phyloP scores from a whole-genome alignment of 2,113 vertebrate genomes.

The Coreoperca whiteheadi region DNA sequence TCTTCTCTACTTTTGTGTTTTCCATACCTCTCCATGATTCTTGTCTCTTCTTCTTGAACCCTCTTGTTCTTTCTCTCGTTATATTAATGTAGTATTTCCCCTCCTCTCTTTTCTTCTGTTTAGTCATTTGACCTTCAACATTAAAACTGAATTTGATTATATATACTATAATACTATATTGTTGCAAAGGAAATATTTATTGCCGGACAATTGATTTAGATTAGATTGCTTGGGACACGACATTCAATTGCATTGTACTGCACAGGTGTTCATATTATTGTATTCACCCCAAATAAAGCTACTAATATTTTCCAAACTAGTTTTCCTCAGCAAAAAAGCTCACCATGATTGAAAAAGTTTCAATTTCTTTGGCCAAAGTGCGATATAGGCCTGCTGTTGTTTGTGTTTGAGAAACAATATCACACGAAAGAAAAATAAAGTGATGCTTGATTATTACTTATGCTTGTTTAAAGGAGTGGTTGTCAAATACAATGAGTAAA shows the following conservation, averaged over 20 bases:
- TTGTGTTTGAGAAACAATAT: constrained; percentile 72
- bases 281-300: constrained; percentile 12
- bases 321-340: constrained; percentile 12
- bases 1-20: neutral
- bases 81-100: neutral
- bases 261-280: constrained; percentile 35
- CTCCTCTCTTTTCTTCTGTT: neutral
- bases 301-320: constrained; percentile 1
- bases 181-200: neutral
- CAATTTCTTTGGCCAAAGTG: constrained; percentile 32
- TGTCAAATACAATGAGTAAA: constrained; percentile 65
- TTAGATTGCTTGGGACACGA: too few species aligned
- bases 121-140: constrained; percentile 1
- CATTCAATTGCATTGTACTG: neutral
- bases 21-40: neutral
- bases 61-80: neutral
- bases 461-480: constrained; percentile 64
- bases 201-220: neutral
- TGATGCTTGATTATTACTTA: constrained; percentile 69
- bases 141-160: neutral
- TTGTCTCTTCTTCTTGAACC: neutral
- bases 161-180: neutral
- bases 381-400: constrained; percentile 68
- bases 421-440: constrained; percentile 63
- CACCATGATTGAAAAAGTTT: constrained; percentile 31